phyloP scores from a whole-genome alignment of 2,797 vertebrate genomes.

The Galago senegalensis region DNA sequence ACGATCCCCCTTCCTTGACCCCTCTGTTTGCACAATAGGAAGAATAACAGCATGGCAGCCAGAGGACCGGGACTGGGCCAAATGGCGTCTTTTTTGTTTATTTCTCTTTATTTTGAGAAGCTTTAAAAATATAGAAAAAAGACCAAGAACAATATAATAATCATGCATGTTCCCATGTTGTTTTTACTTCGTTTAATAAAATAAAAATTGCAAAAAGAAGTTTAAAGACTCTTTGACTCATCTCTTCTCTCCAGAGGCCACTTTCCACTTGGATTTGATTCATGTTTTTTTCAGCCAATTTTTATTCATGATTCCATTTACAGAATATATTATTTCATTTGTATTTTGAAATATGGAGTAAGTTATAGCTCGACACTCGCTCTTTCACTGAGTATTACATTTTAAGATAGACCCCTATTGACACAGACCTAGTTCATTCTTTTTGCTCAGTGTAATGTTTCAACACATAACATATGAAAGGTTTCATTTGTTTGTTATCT shows the following conservation, averaged over 20 bases:
- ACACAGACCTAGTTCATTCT: not conserved
- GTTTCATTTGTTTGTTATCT: constrained; percentile 5
- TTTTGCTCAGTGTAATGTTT: not conserved
- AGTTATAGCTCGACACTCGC: not conserved
- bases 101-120: constrained; percentile 56
- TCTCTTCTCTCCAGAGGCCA: not conserved
- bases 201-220: constrained; percentile 35
- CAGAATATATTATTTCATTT: constrained; percentile 13
- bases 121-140: constrained; percentile 1
- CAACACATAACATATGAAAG: not conserved
- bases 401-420: constrained; percentile 1
- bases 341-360: not conserved
- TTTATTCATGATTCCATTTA: not conserved
- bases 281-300: constrained; percentile 41
- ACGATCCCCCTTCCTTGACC: not conserved
- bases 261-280: not conserved
- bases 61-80: not conserved
- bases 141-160: not conserved
- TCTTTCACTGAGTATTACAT: not conserved
- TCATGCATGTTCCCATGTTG: not conserved
- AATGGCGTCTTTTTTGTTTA: not conserved
- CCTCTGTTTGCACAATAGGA: not conserved
- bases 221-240: constrained; percentile 33
- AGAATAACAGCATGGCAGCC: not conserved
- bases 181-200: constrained; percentile 21